Conservation (phyloP, 1,140 invertebrate species). For the Apocrypta bakeri region DNA sequence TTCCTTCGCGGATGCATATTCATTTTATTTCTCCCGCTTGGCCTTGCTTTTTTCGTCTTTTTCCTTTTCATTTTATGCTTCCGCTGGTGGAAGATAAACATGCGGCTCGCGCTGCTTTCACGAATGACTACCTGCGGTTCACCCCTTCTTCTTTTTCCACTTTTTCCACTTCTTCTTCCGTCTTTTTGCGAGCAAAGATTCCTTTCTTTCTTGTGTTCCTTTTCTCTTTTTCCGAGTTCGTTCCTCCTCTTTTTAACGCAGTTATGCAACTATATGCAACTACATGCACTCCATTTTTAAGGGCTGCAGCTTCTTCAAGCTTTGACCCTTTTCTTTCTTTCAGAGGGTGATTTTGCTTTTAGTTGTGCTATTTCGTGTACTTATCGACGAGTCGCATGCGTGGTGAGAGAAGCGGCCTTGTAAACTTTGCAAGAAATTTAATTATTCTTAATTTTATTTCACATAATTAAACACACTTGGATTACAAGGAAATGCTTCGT, state of each 20-base stretch:
- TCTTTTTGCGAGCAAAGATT: conserved; percentile 20
- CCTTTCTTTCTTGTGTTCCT: not conserved
- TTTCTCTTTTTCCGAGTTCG: conserved; percentile 5
- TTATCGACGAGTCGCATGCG: not conserved
- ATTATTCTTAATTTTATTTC: no score
- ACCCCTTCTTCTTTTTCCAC: not conserved
- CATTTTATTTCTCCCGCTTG: conserved; percentile 48
- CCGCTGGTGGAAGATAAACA: conserved; percentile 54
- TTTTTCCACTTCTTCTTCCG: not conserved
- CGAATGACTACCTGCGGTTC: conserved; percentile 50
- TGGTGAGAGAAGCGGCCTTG: no score
- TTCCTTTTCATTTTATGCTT: conserved; percentile 47
- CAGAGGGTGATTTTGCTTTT: not conserved
- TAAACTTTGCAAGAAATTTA: no score
- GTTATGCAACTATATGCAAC: not conserved
- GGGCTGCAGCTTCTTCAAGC: not conserved
- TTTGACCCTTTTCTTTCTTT: conserved; percentile 2
- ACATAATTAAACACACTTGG: no score
- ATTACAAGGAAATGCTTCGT: not conserved
- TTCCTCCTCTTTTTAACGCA: not conserved
- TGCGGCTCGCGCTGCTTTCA: conserved; percentile 46
- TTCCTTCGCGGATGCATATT: conserved; percentile 31
- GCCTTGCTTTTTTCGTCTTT: conserved; percentile 9
- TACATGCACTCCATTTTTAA: not conserved
- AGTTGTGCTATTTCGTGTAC: not conserved